Evolutionary conservation across 2,888 invertebrate species (phyloP), one percentile per base, ranked within the genome.

Genomic region (Apoda limacodes): DNA sequence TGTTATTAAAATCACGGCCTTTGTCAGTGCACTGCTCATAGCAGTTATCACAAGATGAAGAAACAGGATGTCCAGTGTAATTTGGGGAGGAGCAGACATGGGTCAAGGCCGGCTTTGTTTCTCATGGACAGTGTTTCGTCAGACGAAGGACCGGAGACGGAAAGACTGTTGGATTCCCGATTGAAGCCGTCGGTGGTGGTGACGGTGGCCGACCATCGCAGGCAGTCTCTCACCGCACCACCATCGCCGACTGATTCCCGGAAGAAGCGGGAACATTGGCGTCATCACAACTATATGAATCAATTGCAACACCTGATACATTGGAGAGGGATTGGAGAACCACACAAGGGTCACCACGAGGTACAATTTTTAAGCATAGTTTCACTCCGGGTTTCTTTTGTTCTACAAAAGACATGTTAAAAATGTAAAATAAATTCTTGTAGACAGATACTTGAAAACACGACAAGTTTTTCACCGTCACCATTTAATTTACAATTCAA

Each of bases 251-350:
- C 67, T n/a, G 78, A 78, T 35, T 74, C 64, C 20, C 61, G 76
- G 39, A 75, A 78, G 55, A 75, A 76, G 56, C 68, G 63, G 40
- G 69, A 63, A 37, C 58, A 51, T 49, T 34, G 40, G 26, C 70
- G 62, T 29, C 76, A 60, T 44, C 76, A 68, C 51, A 67, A 71
- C 54, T 80, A 71, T 52, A 74, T 55, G 62, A 81, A 67, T 56
- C 82, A 70, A 49, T 66, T 69, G 44, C 76, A 72, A 43, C 72
- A 78, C 34, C 59, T 75, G 35, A 80, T 75, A 39, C 75, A 75
- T 51, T 83, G 80, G 80, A 63, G 66, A 45, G 78, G 78, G 52
- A 76, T 75, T 40, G 76, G 78, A 78, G 78, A 80, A 43, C 74
- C 68, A 34, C 64, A 75, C 41, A 78, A 67, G 54, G n/a, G n/a